These are phyloP conservation scores for Myiothlypis coronata DNA, from an alignment of 2,797 vertebrate genomes.

Conservation along the genomic window DNA sequence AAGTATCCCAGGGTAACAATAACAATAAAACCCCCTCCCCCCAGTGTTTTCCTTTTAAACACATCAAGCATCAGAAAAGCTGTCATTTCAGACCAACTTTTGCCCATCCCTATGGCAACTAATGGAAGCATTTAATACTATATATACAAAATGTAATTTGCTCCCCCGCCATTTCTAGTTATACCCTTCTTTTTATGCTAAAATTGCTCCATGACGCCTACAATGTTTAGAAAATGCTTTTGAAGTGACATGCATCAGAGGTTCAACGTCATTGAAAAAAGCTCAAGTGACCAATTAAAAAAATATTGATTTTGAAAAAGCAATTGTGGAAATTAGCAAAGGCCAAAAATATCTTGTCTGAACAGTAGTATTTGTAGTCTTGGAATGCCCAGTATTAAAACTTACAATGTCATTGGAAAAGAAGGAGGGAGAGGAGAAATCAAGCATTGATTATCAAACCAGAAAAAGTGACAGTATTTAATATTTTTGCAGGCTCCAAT, in stretches of 20 bases:
- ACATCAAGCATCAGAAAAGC: slow-evolving; percentile 68
- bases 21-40: slow-evolving; percentile 44
- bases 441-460: not conserved
- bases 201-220: slow-evolving; percentile 64
- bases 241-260: slow-evolving; percentile 60
- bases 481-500: not conserved
- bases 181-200: slow-evolving; percentile 64
- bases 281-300: slow-evolving; percentile 48
- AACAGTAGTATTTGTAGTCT: not conserved
- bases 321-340: not conserved
- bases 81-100: slow-evolving; percentile 75
- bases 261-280: slow-evolving; percentile 44
- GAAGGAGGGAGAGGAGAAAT: not conserved
- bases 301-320: not conserved
- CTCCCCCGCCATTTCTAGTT: slow-evolving; percentile 56
- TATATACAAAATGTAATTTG: slow-evolving; percentile 62
- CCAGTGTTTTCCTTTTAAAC: slow-evolving; percentile 63
- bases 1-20: slow-evolving; percentile 46
- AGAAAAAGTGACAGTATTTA: not conserved
- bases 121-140: slow-evolving; percentile 73
- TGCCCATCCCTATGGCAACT: slow-evolving; percentile 81
- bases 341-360: not conserved
- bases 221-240: slow-evolving; percentile 60
- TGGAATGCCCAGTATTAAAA: not conserved
- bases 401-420: not conserved